phyloP scores from a whole-genome alignment of 1,140 invertebrate genomes.

The Drosophila leontia region DNA sequence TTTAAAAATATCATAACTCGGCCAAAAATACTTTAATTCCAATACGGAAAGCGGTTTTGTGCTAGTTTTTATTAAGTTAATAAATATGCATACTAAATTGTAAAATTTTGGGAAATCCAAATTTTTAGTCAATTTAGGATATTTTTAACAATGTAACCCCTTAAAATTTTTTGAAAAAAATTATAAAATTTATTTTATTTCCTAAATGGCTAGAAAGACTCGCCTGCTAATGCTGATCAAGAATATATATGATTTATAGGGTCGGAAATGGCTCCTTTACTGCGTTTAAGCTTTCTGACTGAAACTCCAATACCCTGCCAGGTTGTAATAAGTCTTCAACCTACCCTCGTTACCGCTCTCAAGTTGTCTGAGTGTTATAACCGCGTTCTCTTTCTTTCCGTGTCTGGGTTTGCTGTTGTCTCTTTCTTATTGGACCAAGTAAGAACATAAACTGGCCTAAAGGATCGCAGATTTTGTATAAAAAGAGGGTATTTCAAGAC shows the following conservation, averaged over 20 bases:
- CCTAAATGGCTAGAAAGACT: background rate
- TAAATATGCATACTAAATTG: no score
- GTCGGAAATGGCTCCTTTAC: background rate
- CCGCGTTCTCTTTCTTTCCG: background rate
- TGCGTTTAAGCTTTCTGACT: background rate
- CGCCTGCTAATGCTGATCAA: background rate
- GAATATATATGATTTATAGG: background rate
- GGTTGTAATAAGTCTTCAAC: background rate
- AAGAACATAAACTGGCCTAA: background rate
- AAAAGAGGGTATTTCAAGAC: no score
- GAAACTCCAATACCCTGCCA: background rate
- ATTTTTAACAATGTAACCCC: no score
- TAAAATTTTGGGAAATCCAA: no score
- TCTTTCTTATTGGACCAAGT: slow-evolving; percentile 1
- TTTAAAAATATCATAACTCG: no score
- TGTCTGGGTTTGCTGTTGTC: background rate
- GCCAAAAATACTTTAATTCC: no score
- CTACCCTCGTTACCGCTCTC: background rate
- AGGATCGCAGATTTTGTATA: background rate
- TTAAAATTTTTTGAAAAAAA: background rate
- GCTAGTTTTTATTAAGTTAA: no score
- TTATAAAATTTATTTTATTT: background rate
- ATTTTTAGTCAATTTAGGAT: no score
- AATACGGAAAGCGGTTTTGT: no score
- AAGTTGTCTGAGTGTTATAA: background rate